Base-by-base conservation (phyloP, 2,113 vertebrate species). In the Pelusios castaneus region DNA sequence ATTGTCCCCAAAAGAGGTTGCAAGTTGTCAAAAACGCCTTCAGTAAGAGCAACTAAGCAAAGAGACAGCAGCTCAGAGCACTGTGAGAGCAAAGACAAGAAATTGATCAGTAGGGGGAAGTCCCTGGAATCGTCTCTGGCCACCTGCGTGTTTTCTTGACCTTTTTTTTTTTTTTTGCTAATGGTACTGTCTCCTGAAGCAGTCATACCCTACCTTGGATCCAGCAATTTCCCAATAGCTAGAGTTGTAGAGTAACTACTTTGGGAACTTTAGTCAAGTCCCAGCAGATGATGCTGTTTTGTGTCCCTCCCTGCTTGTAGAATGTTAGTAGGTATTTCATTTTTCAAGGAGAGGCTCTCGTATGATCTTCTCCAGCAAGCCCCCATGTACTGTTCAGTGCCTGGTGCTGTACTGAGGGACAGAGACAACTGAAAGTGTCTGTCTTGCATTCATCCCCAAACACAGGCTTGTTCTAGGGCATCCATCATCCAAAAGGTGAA, bases 311-410 rank as follows among this genome's bases (percentile, higher is more conserved):
- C 89, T 89, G 94, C 91, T 92, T 94, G 84, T 91, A 94, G 91
- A 89, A 93, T 73, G 80, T 90, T 90, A 49, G 77, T 94, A 84
- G 0, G 49, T 87, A 70, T 67, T 76, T 95, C 84, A 91, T 94
- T 97, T 95, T 94, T 92, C 94, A 92, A 77, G 58, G 89, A 89
- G 93, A 95, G 85, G 94, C 87, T 93, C 76, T 92, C 91, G 84
- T 95, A 63, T 92, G 83, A 67, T 67, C 86, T 94, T 88, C 77
- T 96, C 55, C 49, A 78, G 76, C 73, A 95, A 81, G 60, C 75
- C 91, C 89, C 89, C 87, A 82, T 94, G 91, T 93, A 94, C 84
- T 94, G 90, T 95, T 95, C 95, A 90, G 84, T 84, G 86, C 86
- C 67, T 22, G 80, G 84, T 85, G 81, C 84, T 84, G 49, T 89